Percentiles rank a stretch among this genome's conserved stretches.
Conservation (phyloP, 2,113 vertebrate genomes). For the Fregetta grallaria region DNA sequence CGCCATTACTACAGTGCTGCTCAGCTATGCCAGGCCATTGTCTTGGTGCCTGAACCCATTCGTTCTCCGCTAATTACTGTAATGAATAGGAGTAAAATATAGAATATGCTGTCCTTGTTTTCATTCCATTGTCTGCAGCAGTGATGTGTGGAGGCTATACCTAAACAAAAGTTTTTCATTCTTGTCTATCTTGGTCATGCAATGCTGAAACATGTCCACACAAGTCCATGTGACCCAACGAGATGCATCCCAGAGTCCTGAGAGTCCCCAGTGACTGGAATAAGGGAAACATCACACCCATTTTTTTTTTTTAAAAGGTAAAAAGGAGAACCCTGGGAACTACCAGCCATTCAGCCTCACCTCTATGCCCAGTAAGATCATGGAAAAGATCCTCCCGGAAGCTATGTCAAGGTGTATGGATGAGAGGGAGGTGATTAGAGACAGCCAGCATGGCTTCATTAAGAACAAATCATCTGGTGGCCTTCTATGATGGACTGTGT, state of each 20-base stretch:
- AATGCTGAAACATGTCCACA: fast-evolving
- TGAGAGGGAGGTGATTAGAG: too few relatives aligned
- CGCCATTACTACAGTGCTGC: background rate
- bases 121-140: background rate
- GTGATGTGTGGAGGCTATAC: background rate
- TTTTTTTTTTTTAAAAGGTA: too few relatives aligned
- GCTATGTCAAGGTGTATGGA: too few relatives aligned
- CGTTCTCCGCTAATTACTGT: background rate
- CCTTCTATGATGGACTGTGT: background rate
- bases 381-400: too few relatives aligned
- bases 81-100: background rate
- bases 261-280: too few relatives aligned
- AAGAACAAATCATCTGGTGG: background rate
- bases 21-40: background rate
- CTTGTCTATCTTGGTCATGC: background rate
- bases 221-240: too few relatives aligned
- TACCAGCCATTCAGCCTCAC: too few relatives aligned
- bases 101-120: background rate
- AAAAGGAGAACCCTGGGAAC: too few relatives aligned
- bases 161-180: background rate
- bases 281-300: too few relatives aligned
- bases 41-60: too few relatives aligned
- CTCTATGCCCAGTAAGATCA: too few relatives aligned
- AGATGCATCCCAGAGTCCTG: background rate
- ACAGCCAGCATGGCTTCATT: background rate